These are phyloP conservation scores for Australoheros facetus DNA, from an alignment of 2,797 vertebrate species.

Conservation along the genomic window DNA sequence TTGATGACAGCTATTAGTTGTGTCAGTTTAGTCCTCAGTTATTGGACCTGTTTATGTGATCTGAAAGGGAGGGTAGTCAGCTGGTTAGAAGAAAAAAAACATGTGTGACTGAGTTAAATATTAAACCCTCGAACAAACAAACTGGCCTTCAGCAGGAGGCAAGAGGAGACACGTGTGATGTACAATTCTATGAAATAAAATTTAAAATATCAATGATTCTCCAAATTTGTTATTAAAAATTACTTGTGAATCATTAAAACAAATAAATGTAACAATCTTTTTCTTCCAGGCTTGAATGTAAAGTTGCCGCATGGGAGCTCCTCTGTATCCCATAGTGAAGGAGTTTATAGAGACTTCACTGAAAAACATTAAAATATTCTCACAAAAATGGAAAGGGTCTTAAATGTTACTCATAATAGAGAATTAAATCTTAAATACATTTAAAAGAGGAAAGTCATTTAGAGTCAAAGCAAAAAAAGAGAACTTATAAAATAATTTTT, in stretches of 20 bases:
- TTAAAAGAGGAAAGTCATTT: too few species aligned
- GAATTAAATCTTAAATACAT: background rate
- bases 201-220: background rate
- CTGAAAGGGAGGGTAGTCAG: slow-evolving; percentile 38
- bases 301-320: accelerated
- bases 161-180: slow-evolving; percentile 21
- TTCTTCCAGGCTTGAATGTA: background rate
- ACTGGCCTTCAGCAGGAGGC: slow-evolving; percentile 19
- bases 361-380: too few species aligned
- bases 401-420: background rate
- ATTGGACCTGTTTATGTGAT: slow-evolving; percentile 20
- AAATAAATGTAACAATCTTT: background rate
- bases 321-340: background rate
- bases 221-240: background rate
- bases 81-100: slow-evolving; percentile 4
- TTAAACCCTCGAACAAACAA: slow-evolving; percentile 74
- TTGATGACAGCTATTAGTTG: background rate
- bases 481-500: too few species aligned
- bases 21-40: background rate
- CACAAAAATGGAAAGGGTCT: too few species aligned
- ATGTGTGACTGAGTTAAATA: slow-evolving; percentile 64
- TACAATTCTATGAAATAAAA: background rate
- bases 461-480: too few species aligned
- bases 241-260: background rate
- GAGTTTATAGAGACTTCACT: accelerated